phyloP scores from a whole-genome alignment of 2,113 vertebrate species.

The Noturus placidus region DNA sequence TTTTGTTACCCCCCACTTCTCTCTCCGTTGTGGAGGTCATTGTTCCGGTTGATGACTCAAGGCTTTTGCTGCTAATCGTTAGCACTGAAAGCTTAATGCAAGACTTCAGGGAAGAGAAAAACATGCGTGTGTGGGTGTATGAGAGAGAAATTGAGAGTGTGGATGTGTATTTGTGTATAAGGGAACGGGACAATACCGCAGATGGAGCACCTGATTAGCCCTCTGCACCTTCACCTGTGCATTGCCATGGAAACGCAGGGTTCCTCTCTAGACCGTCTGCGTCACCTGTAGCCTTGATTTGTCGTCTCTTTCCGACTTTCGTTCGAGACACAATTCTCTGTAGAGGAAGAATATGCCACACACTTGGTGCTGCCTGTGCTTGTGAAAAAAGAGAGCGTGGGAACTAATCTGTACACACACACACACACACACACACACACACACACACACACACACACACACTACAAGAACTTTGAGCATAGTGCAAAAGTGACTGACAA shows the following conservation, averaged over 20 bases:
- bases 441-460: neutral
- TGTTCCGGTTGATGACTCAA: conserved; percentile 48
- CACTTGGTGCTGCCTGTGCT: neutral
- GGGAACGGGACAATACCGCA: conserved; percentile 42
- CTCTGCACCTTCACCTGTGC: conserved; percentile 69
- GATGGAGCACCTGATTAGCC: conserved; percentile 59
- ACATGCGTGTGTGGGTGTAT: conserved; percentile 6
- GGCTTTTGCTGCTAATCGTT: conserved; percentile 28
- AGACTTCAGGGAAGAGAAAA: conserved; percentile 19
- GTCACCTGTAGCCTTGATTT: conserved; percentile 72
- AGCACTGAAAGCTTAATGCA: conserved; percentile 19
- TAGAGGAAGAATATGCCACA: neutral
- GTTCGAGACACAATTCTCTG: neutral
- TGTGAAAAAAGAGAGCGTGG: neutral
- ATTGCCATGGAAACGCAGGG: conserved; percentile 77
- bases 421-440: neutral
- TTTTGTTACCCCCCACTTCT: neutral
- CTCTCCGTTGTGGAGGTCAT: conserved; percentile 49
- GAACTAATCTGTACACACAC: neutral
- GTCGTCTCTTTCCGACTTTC: conserved; percentile 50
- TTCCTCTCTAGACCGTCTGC: conserved; percentile 69
- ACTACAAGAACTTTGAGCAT: neutral
- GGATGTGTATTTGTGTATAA: conserved; percentile 18
- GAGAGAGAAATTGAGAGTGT: neutral
- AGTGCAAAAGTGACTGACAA: neutral